Percentiles rank a stretch among this genome's conserved stretches.
phyloP scores from a whole-genome alignment of 1,140 invertebrate genomes.

The Leptinotarsa texana region DNA sequence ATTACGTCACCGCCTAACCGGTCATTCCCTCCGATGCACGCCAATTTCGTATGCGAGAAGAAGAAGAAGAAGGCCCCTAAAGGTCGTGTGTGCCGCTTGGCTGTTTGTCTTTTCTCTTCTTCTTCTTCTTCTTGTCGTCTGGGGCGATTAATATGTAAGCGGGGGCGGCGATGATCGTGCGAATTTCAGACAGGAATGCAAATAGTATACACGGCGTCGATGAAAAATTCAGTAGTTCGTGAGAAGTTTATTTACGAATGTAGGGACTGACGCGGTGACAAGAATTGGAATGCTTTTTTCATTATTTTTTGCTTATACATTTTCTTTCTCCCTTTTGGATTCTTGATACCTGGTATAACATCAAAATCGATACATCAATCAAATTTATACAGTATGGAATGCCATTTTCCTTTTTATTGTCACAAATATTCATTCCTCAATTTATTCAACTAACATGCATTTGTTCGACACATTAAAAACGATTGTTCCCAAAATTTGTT shows the following conservation, averaged over 20 bases:
- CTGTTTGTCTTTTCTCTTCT: background rate
- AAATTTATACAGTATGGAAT: no score
- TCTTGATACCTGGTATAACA: no score
- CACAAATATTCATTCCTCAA: no score
- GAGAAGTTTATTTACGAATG: background rate
- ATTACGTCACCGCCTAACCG: constrained; percentile 14
- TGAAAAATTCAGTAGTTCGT: constrained; percentile 1
- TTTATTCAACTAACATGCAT: no score
- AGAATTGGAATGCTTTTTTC: no score
- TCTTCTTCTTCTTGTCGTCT: background rate
- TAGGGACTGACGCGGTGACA: no score
- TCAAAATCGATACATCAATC: no score
- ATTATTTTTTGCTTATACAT: no score
- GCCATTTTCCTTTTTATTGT: no score
- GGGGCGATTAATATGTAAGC: background rate
- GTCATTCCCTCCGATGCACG: constrained; percentile 9
- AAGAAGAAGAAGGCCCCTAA: constrained; percentile 11
- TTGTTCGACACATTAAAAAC: no score
- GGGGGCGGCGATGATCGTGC: background rate
- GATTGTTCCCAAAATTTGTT: no score
- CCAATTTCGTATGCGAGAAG: constrained; percentile 11
- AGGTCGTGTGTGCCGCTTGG: constrained; percentile 1
- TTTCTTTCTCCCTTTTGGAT: no score
- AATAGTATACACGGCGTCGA: background rate
- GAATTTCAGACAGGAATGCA: background rate